A percentile compares a stretch with the other conserved stretches of the same genome.
phyloP scores from a whole-genome alignment of 2,888 invertebrate genomes.

The Cheiracanthium punctorium region DNA sequence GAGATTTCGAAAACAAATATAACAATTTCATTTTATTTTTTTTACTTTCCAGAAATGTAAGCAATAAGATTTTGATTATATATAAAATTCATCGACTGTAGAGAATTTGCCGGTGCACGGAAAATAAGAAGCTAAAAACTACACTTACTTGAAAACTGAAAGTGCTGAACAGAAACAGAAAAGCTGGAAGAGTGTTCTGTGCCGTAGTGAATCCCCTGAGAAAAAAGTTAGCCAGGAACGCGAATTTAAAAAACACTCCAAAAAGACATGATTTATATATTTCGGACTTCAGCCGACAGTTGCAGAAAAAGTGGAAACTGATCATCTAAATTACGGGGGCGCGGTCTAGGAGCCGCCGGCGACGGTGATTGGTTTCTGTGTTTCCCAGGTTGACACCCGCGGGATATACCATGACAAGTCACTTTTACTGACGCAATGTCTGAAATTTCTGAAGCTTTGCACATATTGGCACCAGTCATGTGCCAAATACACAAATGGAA shows the following conservation, averaged over 20 bases:
- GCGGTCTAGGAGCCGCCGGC: background rate
- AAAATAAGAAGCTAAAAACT: too few relatives aligned
- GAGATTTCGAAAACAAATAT: too few relatives aligned
- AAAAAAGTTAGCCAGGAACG: background rate
- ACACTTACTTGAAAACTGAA: too few relatives aligned
- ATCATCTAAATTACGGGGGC: conserved; percentile 21
- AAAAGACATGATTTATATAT: conserved; percentile 3
- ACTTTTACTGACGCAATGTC: conserved; percentile 33
- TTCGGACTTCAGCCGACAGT: background rate
- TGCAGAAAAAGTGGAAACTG: conserved; percentile 10
- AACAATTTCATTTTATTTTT: too few relatives aligned
- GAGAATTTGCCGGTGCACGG: too few relatives aligned
- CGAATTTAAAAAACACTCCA: conserved; percentile 1
- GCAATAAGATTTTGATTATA: too few relatives aligned
- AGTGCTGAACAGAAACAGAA: too few relatives aligned
- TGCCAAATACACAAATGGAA: conserved; percentile 21
- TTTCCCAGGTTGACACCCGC: conserved; percentile 22
- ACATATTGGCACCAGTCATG: conserved; percentile 5
- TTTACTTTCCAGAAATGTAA: too few relatives aligned
- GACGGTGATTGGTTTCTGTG: background rate
- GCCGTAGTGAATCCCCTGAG: background rate
- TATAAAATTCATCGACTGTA: too few relatives aligned
- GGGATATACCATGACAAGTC: conserved; percentile 55
- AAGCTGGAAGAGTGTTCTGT: too few relatives aligned
- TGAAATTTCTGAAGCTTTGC: background rate